A percentile compares a stretch with the other conserved stretches of the same genome.
Conservation (phyloP, 2,888 invertebrate species). For the Folsomia manolachei region DNA sequence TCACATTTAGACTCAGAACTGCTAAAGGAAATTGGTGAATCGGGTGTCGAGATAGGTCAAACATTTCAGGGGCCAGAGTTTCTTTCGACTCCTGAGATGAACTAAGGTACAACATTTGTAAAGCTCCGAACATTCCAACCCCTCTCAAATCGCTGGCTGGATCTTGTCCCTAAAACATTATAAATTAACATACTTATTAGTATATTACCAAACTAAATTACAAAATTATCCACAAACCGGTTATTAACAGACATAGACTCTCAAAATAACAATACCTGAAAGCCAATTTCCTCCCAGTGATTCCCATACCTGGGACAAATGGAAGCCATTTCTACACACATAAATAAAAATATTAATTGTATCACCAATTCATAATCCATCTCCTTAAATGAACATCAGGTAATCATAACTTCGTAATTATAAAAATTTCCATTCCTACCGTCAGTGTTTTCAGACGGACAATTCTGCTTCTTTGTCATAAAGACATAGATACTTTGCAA, state of each 20-base stretch:
- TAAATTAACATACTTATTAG: constrained; percentile 7
- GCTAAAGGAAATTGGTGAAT: constrained; percentile 59
- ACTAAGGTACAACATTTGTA: constrained; percentile 57
- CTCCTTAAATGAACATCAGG: no score
- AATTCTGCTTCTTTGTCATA: constrained; percentile 50
- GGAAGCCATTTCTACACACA: no score
- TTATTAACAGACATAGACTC: neutral
- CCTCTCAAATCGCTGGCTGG: constrained; percentile 60
- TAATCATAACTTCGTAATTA: no score
- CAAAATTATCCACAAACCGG: neutral
- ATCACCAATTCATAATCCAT: no score
- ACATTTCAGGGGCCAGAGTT: constrained; percentile 55
- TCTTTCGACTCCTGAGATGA: constrained; percentile 52
- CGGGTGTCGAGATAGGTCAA: constrained; percentile 56
- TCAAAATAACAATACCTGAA: constrained; percentile 53
- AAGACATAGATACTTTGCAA: constrained; percentile 50
- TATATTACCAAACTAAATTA: no score
- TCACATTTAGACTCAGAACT: constrained; percentile 59
- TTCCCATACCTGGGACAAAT: constrained; percentile 56
- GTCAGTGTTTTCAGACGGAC: no score
- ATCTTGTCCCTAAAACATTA: constrained; percentile 54
- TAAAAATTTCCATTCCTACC: no score
- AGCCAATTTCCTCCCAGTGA: constrained; percentile 61
- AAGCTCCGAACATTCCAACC: constrained; percentile 57
- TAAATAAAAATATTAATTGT: no score